Evolutionary conservation across 2,113 vertebrate species (phyloP).

Genomic region (Orientallactaga bullata): DNA sequence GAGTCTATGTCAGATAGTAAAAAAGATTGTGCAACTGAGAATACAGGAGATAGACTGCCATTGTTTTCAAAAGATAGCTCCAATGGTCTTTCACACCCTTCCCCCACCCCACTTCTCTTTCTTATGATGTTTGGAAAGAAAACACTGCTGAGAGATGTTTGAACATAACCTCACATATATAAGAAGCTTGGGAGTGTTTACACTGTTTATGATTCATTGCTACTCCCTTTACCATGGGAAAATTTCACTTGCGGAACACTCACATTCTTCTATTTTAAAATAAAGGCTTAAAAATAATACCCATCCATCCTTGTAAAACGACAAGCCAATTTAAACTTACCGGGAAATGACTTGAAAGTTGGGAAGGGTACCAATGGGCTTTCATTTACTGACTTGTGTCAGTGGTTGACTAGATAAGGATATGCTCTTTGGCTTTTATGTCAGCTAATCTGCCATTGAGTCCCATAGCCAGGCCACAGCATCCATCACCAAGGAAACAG

Average conservation of each 20-base stretch:
- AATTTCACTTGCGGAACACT: conserved; percentile 67
- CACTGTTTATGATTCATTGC: conserved; percentile 78
- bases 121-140: conserved; percentile 75
- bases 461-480: neutral
- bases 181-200: conserved; percentile 52
- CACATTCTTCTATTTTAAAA: conserved; percentile 78
- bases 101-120: neutral
- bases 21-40: conserved; percentile 31
- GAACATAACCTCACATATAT: conserved; percentile 9
- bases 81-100: neutral
- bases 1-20: neutral
- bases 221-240: conserved; percentile 74
- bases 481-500: conserved; percentile 64
- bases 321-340: conserved; percentile 80
- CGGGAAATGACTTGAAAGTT: conserved; percentile 62
- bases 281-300: conserved; percentile 83
- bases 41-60: conserved; percentile 6
- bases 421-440: conserved; percentile 60
- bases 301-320: conserved; percentile 81
- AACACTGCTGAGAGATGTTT: conserved; percentile 50
- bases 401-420: conserved; percentile 70
- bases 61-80: conserved; percentile 59
- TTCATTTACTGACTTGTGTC: conserved; percentile 62
- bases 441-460: conserved; percentile 63
- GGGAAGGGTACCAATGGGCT: conserved; percentile 8